These are phyloP conservation scores for Caenorhabditis briggsae DNA, from an alignment of 1,140 invertebrate genomes.

Conservation along the genomic window DNA sequence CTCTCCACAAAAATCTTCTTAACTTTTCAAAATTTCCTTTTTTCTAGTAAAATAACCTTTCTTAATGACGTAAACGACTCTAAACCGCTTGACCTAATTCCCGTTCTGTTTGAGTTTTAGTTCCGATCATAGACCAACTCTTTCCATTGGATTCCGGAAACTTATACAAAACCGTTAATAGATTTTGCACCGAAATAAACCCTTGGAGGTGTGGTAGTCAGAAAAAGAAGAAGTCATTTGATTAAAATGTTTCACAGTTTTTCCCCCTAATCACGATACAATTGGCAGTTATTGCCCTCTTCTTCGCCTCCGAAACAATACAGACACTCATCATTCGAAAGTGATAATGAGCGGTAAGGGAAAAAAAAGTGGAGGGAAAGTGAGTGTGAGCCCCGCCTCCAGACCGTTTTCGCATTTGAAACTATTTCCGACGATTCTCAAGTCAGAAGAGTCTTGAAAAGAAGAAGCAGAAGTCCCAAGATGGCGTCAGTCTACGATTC, in stretches of 20 bases:
- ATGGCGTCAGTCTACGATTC: conserved; percentile 22
- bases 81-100: conserved; percentile 33
- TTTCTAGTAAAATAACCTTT: conserved; percentile 1
- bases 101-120: neutral
- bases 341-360: conserved; percentile 41
- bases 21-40: neutral
- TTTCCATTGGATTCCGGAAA: neutral
- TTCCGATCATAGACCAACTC: conserved; percentile 23
- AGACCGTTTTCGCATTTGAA: neutral
- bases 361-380: neutral
- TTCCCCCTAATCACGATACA: neutral
- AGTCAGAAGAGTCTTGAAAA: conserved; percentile 11
- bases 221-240: conserved; percentile 6
- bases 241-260: conserved; percentile 15
- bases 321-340: neutral
- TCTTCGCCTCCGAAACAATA: neutral
- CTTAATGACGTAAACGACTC: conserved; percentile 30
- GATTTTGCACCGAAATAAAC: conserved; percentile 14
- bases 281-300: conserved; percentile 14
- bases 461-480: neutral
- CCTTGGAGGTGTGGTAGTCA: neutral
- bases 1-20: neutral
- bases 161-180: neutral
- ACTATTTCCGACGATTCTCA: conserved; percentile 14
- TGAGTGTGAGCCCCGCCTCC: conserved; percentile 23